Conservation (phyloP, 35 echinoderm and acorn worm genomes). For the Strongylocentrotus purpuratus region DNA sequence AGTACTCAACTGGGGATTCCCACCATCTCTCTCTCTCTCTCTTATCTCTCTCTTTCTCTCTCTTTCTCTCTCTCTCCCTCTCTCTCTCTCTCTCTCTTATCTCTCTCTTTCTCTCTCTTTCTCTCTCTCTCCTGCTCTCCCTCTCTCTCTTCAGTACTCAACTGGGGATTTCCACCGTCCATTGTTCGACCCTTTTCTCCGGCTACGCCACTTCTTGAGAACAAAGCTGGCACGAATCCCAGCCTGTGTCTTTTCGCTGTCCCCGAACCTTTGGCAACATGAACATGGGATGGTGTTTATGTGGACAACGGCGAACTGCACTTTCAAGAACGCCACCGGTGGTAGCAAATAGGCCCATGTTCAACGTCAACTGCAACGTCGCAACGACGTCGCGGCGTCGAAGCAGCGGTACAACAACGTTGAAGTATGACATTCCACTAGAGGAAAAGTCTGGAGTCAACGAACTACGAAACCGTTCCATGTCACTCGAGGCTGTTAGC, state of each 20-base stretch:
- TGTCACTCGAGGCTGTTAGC: conserved; percentile 26
- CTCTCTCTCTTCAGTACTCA: too few species aligned
- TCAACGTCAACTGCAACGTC: neutral
- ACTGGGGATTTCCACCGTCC: neutral
- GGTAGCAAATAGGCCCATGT: neutral
- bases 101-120: too few species aligned
- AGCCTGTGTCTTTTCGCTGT: neutral
- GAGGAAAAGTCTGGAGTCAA: neutral
- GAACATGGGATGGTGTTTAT: neutral
- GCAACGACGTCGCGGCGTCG: neutral
- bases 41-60: too few species aligned
- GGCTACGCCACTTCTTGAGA: neutral
- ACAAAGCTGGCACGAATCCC: conserved; percentile 39
- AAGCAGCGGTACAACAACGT: neutral
- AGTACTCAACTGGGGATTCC: neutral
- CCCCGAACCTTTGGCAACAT: neutral
- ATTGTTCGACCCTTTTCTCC: neutral
- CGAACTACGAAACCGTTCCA: neutral
- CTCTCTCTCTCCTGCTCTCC: too few species aligned
- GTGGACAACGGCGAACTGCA: neutral
- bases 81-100: too few species aligned
- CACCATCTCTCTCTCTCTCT: neutral
- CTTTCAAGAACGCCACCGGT: too few species aligned
- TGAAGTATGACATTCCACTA: neutral
- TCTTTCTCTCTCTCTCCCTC: too few species aligned